Conservation (phyloP, 1,140 invertebrate species). For the Mactra quadrangularis region DNA sequence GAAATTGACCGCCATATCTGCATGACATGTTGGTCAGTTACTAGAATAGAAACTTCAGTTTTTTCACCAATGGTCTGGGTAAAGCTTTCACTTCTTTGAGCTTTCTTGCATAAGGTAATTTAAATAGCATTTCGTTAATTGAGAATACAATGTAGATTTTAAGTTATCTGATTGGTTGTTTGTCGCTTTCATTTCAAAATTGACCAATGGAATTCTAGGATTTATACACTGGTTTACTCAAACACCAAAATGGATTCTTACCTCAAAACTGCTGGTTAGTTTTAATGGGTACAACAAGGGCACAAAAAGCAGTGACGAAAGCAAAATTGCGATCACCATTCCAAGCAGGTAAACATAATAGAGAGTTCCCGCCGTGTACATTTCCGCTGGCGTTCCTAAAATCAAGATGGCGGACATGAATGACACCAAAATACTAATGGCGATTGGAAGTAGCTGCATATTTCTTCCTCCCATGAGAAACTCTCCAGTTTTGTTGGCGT, state of each 20-base stretch:
- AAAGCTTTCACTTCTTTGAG: too few relatives aligned
- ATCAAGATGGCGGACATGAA: slow-evolving; percentile 82
- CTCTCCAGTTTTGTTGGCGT: slow-evolving; percentile 91
- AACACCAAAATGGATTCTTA: slow-evolving; percentile 39
- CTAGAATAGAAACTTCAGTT: too few relatives aligned
- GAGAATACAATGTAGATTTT: too few relatives aligned
- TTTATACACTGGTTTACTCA: too few relatives aligned
- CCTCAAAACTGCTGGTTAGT: slow-evolving; percentile 77
- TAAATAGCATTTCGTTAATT: too few relatives aligned
- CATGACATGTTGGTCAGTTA: too few relatives aligned
- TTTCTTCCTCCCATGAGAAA: slow-evolving; percentile 91
- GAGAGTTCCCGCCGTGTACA: slow-evolving; percentile 77
- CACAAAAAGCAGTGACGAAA: slow-evolving; percentile 71
- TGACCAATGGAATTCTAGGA: too few relatives aligned
- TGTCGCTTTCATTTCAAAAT: too few relatives aligned
- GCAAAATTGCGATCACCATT: slow-evolving; percentile 65
- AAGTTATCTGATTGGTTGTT: too few relatives aligned
- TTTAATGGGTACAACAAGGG: slow-evolving; percentile 75
- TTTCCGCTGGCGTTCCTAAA: slow-evolving; percentile 83
- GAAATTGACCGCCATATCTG: too few relatives aligned
- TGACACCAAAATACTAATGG: slow-evolving; percentile 82
- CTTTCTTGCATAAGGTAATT: too few relatives aligned
- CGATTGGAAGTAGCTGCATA: slow-evolving; percentile 87
- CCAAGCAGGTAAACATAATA: slow-evolving; percentile 75
- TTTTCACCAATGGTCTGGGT: too few relatives aligned